Conservation (phyloP, 1,140 invertebrate genomes). For the Andricus grossulariae region DNA sequence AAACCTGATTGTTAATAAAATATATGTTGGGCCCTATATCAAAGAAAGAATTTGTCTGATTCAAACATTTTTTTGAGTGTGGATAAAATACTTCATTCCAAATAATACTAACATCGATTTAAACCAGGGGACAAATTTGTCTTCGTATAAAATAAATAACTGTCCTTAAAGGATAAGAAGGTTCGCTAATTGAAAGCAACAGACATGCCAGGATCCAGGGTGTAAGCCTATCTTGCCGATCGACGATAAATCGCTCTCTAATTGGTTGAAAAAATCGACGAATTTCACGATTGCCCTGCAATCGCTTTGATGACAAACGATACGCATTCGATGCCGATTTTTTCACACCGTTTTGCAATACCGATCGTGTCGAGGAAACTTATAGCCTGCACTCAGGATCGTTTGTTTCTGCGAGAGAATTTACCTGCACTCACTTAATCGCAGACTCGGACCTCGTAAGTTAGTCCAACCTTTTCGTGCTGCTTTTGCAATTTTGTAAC, state of each 20-base stretch:
- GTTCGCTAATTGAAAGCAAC: not conserved
- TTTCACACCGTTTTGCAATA: conserved; percentile 47
- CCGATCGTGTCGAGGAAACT: conserved; percentile 48
- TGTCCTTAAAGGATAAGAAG: not conserved
- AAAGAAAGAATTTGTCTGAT: too few relatives aligned
- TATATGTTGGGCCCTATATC: too few relatives aligned
- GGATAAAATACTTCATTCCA: not conserved
- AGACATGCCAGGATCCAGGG: not conserved
- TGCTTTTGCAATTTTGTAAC: conserved; percentile 26
- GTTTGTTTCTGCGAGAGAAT: conserved; percentile 62
- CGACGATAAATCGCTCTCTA: conserved; percentile 24
- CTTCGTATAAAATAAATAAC: not conserved
- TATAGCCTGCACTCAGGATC: conserved; percentile 52
- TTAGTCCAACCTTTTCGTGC: conserved; percentile 41
- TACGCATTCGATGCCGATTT: conserved; percentile 43
- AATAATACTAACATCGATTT: conserved; percentile 36
- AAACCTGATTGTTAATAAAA: too few relatives aligned
- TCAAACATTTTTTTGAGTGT: too few relatives aligned
- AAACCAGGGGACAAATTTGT: not conserved
- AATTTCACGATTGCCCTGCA: conserved; percentile 20
- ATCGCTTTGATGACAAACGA: conserved; percentile 41
- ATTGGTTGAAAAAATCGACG: conserved; percentile 22
- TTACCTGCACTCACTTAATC: conserved; percentile 62
- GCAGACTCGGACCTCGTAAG: conserved; percentile 50
- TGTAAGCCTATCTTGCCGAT: not conserved